Conservation (phyloP, 2,888 invertebrate species). For the Watsonalla cultraria region DNA sequence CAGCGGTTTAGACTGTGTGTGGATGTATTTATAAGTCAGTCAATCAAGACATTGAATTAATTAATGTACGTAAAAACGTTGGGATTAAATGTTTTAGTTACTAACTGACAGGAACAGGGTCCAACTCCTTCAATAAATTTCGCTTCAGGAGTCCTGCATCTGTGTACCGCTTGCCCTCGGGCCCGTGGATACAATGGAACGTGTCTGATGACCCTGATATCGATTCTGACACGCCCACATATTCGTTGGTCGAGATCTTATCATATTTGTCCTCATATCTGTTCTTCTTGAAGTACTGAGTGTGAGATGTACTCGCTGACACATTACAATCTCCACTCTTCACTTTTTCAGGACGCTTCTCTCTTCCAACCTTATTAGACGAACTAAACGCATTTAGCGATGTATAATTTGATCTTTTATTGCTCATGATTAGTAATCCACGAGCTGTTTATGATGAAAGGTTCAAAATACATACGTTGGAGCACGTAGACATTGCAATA, state of each 20-base stretch:
- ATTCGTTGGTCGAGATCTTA: slow-evolving; percentile 40
- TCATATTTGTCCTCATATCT: slow-evolving; percentile 24
- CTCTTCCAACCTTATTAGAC: neutral
- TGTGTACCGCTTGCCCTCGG: slow-evolving; percentile 42
- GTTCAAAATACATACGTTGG: no score
- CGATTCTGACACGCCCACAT: slow-evolving; percentile 36
- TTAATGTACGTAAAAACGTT: no score
- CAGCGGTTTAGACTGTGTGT: no score
- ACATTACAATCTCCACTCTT: slow-evolving; percentile 27
- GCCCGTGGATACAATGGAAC: slow-evolving; percentile 46
- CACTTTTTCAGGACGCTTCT: neutral
- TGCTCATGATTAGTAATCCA: slow-evolving; percentile 19
- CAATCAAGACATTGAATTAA: no score
- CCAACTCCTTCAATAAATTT: slow-evolving; percentile 46
- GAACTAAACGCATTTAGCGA: neutral
- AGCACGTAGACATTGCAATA: no score
- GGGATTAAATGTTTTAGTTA: no score
- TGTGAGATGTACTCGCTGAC: slow-evolving; percentile 40
- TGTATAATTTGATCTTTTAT: slow-evolving; percentile 15
- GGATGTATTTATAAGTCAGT: no score
- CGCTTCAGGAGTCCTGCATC: slow-evolving; percentile 43
- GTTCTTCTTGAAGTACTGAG: slow-evolving; percentile 41
- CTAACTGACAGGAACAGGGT: slow-evolving; percentile 38
- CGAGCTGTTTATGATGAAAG: neutral
- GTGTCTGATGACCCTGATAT: slow-evolving; percentile 48